Evolutionary conservation across 2,113 vertebrate species (phyloP), one percentile per base, ranked within the genome.

Genomic region (Clupea harengus): DNA sequence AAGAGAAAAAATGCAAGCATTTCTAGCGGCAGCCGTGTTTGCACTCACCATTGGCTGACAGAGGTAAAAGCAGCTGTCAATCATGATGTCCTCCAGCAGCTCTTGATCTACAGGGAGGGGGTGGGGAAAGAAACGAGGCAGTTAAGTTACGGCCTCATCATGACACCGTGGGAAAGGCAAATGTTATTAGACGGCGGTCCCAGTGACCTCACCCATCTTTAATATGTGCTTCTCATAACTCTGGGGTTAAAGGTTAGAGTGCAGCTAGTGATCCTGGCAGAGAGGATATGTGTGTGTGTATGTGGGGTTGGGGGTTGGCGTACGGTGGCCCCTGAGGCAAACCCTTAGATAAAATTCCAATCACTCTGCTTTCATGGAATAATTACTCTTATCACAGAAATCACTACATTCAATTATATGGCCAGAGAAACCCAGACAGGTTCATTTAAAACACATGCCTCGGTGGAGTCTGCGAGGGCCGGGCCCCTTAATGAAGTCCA

Each of bases 31-130:
- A 6, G n/a, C 7, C 64, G n/a, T 28, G 67, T 32, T 75, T 13
- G 67, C 28, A 95, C 97, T 96, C 94, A 99, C 97, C 92, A 97
- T 93, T 91, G 92, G 92, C 39, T 95, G 93, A 86, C 92, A 93
- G 3, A 95, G 92, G 86, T 95, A 95, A 90, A 93, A 92, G 86
- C 88, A 91, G 89, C 97, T 97, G 90, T 97, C 95, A 92, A 95
- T 93, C 93, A 99, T 88, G 49, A 99, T 92, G 88, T 95, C 94
- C 95, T 99, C 98, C 91, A 98, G 94, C 89, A 99, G 92, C 90
- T 96, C 94, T 94, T 98, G 97, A 95, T 98, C 98, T 98, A 89
- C 6, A 88, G 89, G 90, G 89, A 82, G 89, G 90, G 1, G 89
- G 90, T 88, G 83, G 89, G 90, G 1, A 88, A 89, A 93, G 88